Percentiles rank a stretch among this genome's conserved stretches.
phyloP scores from a whole-genome alignment of 2,797 vertebrate species.

The Microctenopoma lineatum region DNA sequence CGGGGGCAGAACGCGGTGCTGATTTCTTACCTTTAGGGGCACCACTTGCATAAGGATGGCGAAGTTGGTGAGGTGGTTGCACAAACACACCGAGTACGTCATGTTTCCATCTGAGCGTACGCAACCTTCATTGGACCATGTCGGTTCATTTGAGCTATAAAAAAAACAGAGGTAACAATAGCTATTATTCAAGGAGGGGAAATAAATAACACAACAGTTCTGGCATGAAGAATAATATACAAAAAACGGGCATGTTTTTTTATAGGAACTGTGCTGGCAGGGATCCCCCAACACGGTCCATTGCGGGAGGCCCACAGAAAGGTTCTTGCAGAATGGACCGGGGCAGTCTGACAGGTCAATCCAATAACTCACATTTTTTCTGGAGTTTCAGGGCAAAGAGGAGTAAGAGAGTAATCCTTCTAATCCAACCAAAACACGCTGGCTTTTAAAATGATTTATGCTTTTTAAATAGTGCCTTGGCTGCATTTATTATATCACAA shows the following conservation, averaged over 20 bases:
- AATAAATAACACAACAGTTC: not conserved
- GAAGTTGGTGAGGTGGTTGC: conserved; percentile 98
- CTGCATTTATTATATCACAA: conserved; percentile 42
- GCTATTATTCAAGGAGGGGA: conserved; percentile 13
- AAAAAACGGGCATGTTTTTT: conserved; percentile 4
- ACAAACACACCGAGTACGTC: conserved; percentile 90
- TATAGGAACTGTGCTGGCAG: conserved; percentile 29
- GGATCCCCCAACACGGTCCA: conserved; percentile 30
- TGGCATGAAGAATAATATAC: conserved; percentile 2
- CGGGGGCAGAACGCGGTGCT: not conserved
- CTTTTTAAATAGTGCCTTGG: conserved; percentile 55
- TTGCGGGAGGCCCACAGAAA: conserved; percentile 35
- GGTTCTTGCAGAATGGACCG: conserved; percentile 32
- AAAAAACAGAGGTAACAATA: conserved; percentile 11
- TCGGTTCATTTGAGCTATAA: conserved; percentile 87
- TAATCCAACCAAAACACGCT: conserved; percentile 72
- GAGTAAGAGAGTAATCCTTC: conserved; percentile 53
- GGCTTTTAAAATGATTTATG: conserved; percentile 69
- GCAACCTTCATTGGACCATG: conserved; percentile 94
- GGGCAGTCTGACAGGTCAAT: conserved; percentile 50
- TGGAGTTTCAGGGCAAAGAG: conserved; percentile 52
- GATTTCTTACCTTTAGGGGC: conserved; percentile 89
- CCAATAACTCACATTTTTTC: conserved; percentile 65
- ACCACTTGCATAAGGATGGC: conserved; percentile 99
- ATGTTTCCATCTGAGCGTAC: conserved; percentile 87